Percentiles rank a stretch among this genome's conserved stretches.
These are phyloP conservation scores for Heliconius congener DNA, from an alignment of 1,140 invertebrate genomes.

Conservation along the genomic window DNA sequence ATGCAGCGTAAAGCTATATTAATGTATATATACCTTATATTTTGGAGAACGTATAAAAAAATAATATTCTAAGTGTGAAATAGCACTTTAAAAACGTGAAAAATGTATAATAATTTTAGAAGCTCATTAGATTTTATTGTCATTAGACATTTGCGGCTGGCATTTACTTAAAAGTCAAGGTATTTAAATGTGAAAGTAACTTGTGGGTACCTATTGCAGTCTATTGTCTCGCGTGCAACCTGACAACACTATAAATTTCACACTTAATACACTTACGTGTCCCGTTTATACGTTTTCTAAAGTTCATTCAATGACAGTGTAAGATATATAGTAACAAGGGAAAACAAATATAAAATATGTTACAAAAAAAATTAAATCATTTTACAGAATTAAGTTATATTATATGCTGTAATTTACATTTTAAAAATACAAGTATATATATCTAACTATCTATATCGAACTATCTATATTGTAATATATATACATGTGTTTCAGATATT, in stretches of 20 bases:
- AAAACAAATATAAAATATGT: slow-evolving; percentile 23
- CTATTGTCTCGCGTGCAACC: slow-evolving; percentile 39
- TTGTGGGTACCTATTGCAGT: slow-evolving; percentile 22
- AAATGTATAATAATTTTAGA: background rate
- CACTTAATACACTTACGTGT: slow-evolving; percentile 48
- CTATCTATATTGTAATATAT: no score
- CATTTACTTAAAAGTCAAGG: slow-evolving; percentile 39
- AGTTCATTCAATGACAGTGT: slow-evolving; percentile 29
- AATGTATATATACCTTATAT: no score
- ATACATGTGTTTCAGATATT: no score
- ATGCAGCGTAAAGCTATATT: no score
- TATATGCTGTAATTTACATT: background rate
- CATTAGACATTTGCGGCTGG: slow-evolving; percentile 18
- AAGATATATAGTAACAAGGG: slow-evolving; percentile 23
- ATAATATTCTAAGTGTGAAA: no score
- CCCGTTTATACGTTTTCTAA: slow-evolving; percentile 39
- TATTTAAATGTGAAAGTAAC: slow-evolving; percentile 41
- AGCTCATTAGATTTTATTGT: background rate
- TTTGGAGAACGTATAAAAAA: no score
- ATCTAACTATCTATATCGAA: no score
- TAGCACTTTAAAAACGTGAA: no score
- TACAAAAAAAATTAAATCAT: background rate
- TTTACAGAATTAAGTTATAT: background rate
- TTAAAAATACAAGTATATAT: background rate
- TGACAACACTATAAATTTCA: slow-evolving; percentile 43